Conservation (phyloP, 2,888 invertebrate species). For the Brenthis ino region DNA sequence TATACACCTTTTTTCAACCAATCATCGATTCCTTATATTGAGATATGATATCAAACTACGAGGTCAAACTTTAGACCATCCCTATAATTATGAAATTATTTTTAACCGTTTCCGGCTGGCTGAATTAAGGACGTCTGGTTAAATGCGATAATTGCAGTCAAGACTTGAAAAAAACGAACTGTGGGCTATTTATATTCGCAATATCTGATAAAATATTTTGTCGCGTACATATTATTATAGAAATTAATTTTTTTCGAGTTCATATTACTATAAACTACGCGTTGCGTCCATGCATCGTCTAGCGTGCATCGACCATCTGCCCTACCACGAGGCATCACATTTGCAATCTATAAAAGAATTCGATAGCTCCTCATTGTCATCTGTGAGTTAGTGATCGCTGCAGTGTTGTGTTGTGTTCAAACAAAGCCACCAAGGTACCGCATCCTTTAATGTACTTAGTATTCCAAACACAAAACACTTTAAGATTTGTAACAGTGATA, state of each 20-base stretch:
- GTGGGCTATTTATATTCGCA: neutral
- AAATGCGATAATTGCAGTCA: constrained; percentile 1
- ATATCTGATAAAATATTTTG: constrained; percentile 4
- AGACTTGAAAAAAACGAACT: neutral
- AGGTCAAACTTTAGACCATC: constrained; percentile 19
- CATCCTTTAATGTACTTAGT: constrained; percentile 27
- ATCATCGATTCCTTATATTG: neutral
- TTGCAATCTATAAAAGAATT: constrained; percentile 78
- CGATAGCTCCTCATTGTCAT: constrained; percentile 61
- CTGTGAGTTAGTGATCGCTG: constrained; percentile 73
- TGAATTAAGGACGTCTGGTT: constrained; percentile 30
- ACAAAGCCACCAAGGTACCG: constrained; percentile 62
- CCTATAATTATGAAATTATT: constrained; percentile 29
- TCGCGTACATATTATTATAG: constrained; percentile 1
- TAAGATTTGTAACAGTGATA: constrained; percentile 23
- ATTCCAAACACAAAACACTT: constrained; percentile 18
- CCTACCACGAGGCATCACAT: constrained; percentile 59
- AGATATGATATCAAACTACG: constrained; percentile 19
- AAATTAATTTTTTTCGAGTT: neutral
- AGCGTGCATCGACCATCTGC: constrained; percentile 50
- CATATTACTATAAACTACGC: constrained; percentile 55
- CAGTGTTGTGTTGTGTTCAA: constrained; percentile 76
- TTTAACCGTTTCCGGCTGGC: constrained; percentile 20
- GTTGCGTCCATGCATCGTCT: constrained; percentile 41
- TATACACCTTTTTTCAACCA: neutral